Base-by-base conservation (phyloP, 2,888 invertebrate genomes). In the Cerastis leucographa region DNA sequence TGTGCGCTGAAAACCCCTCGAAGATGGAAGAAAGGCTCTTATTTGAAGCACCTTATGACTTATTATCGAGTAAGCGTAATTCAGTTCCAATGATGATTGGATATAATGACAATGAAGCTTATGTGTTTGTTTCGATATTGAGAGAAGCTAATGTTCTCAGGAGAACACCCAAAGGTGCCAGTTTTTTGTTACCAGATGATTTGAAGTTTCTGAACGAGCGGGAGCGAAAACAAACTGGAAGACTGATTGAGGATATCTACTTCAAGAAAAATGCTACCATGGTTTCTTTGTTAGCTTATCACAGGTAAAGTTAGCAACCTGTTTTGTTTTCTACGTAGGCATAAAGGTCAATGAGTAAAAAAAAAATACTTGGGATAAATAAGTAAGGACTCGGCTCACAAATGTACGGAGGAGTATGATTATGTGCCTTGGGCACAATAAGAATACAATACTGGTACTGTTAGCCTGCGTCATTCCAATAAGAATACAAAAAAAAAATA, bases 91-190 rank as follows among this genome's bases (percentile, higher is more conserved):
- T 94, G 83, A 93, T 96, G 9, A 93, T 95, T 22, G 96, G 96
- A 11, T 96, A 92, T 74, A 96, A 94, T 69, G 93, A 87, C 70
- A 90, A 96, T 66, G 96, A 96, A 85, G 96, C 93, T 3, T 96
- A 96, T 81, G 90, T 96, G 56, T 96, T 96, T 76, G 87, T 92
- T 2, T 92, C 92, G 11, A 88, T 89, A 69, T 82, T 96, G 8
- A 91, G 89, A 75, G 91, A 91, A 69, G 87, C 88, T 9, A 90
- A 89, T 35, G 86, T 91, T 8, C 59, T 90, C 1, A 90, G 75
- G 56, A 93, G 88, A 77, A 89, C 93, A 51, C 44, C 86, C 0
- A 86, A 77, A 62, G 89, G 91, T 19, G 81, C 92, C 22, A 82
- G 86, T 3, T 88, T 93, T 59, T 82, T 96, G 49, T 62, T 96